Conservation (phyloP, 2,888 invertebrate species). For the Heliconius cydno region DNA sequence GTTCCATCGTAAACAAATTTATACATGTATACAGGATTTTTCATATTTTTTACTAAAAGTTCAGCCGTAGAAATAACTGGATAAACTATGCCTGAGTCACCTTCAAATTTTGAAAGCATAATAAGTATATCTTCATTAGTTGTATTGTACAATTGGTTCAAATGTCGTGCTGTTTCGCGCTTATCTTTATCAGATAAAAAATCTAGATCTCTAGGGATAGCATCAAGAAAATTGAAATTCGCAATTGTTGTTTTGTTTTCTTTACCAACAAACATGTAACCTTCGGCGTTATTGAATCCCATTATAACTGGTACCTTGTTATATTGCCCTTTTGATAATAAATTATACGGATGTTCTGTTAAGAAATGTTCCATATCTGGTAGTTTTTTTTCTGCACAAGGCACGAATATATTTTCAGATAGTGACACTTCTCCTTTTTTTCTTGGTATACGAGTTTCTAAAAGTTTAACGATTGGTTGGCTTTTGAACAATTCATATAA, state of each 20-base stretch:
- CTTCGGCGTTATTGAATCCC: slow-evolving; percentile 73
- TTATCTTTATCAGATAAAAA: slow-evolving; percentile 61
- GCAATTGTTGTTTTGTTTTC: slow-evolving; percentile 70
- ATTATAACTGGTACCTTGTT: slow-evolving; percentile 70
- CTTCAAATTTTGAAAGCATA: slow-evolving; percentile 68
- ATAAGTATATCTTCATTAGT: slow-evolving; percentile 62
- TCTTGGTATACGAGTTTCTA: slow-evolving; percentile 67
- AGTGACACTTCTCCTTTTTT: slow-evolving; percentile 64
- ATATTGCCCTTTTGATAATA: slow-evolving; percentile 60
- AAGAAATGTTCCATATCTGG: slow-evolving; percentile 60
- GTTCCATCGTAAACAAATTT: slow-evolving; percentile 69
- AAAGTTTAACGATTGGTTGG: slow-evolving; percentile 56
- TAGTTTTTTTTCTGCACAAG: slow-evolving; percentile 66
- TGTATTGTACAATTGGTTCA: slow-evolving; percentile 75
- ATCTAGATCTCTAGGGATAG: slow-evolving; percentile 67
- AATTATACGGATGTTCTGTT: slow-evolving; percentile 65
- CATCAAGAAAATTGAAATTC: slow-evolving; percentile 61
- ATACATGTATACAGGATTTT: slow-evolving; percentile 64
- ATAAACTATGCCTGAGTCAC: slow-evolving; percentile 68
- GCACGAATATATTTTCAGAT: slow-evolving; percentile 75
- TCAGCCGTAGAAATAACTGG: slow-evolving; percentile 65
- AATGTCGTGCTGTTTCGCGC: slow-evolving; percentile 53
- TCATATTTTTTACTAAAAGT: slow-evolving; percentile 56
- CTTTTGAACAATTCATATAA: slow-evolving; percentile 62
- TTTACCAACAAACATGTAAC: slow-evolving; percentile 71